These are phyloP conservation scores for Knipowitschia caucasica DNA, from an alignment of 2,797 vertebrate species.

Conservation along the genomic window DNA sequence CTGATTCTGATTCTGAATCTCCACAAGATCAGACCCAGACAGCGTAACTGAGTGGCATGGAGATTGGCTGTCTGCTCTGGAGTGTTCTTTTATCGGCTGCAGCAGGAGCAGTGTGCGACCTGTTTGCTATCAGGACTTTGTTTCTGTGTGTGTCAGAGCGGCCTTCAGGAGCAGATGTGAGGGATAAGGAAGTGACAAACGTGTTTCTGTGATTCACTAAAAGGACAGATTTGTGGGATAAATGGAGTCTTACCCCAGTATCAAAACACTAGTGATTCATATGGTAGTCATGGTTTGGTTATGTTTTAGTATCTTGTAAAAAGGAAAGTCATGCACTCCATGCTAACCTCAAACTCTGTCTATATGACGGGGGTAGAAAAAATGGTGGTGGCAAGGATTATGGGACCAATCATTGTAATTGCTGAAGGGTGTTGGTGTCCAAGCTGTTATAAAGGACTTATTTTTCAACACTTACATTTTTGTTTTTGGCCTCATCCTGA, in stretches of 20 bases:
- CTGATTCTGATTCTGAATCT: background rate
- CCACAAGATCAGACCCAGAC: background rate
- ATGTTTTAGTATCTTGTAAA: background rate
- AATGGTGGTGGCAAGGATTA: too few relatives aligned
- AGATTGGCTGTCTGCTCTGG: conserved; percentile 3
- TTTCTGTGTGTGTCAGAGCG: conserved; percentile 7
- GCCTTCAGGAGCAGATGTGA: conserved; percentile 1
- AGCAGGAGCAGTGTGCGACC: conserved; percentile 7
- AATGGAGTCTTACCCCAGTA: background rate
- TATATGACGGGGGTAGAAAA: too few relatives aligned
- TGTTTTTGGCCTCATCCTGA: too few relatives aligned
- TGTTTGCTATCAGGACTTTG: conserved; percentile 10
- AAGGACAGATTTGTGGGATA: conserved; percentile 7
- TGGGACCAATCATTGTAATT: too few relatives aligned
- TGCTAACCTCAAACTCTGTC: too few relatives aligned
- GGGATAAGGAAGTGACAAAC: background rate
- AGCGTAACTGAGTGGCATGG: background rate
- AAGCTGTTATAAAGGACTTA: too few relatives aligned
- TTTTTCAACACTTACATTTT: too few relatives aligned
- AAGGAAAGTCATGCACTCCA: background rate
- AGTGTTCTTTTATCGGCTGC: conserved; percentile 19
- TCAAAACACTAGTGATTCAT: conserved; percentile 3
- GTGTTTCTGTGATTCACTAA: conserved; percentile 4
- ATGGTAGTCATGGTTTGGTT: background rate
- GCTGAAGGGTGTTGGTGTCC: too few relatives aligned